phyloP scores from a whole-genome alignment of 2,888 invertebrate species.

The Candidula unifasciata region DNA sequence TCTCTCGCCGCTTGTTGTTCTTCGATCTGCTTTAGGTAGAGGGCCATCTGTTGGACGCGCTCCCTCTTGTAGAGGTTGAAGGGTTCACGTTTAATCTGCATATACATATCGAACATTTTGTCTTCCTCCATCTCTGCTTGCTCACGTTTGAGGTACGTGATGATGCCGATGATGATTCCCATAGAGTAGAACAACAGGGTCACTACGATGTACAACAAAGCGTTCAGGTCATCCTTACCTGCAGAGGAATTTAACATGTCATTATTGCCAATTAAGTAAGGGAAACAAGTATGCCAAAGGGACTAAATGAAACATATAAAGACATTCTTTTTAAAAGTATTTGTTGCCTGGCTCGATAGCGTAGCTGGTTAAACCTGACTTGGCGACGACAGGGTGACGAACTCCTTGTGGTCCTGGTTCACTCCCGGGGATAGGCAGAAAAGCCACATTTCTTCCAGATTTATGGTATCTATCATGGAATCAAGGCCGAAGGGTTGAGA shows the following conservation, averaged over 20 bases:
- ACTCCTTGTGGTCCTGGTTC: too few species aligned
- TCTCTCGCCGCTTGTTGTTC: constrained; percentile 36
- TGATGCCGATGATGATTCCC: constrained; percentile 70
- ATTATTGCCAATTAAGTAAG: too few species aligned
- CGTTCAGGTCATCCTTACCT: constrained; percentile 61
- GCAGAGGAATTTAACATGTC: neutral
- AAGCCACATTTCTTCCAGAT: too few species aligned
- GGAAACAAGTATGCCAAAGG: too few species aligned
- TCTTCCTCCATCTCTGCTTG: constrained; percentile 74
- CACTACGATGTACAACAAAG: constrained; percentile 74
- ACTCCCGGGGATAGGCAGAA: too few species aligned
- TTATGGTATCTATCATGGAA: too few species aligned
- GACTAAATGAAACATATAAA: too few species aligned
- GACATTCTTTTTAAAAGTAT: too few species aligned
- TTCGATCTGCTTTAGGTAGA: constrained; percentile 49
- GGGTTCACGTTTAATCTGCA: constrained; percentile 63
- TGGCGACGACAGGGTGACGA: too few species aligned
- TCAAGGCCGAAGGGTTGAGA: too few species aligned
- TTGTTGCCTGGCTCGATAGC: too few species aligned
- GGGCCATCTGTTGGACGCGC: constrained; percentile 51
- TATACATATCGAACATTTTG: constrained; percentile 73
- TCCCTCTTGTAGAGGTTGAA: constrained; percentile 57
- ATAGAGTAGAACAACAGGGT: constrained; percentile 71
- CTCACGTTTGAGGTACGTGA: constrained; percentile 70
- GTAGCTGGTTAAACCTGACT: too few species aligned